A percentile compares a stretch with the other conserved stretches of the same genome.
Evolutionary conservation across 2,797 vertebrate species (phyloP).

Genomic region (Myotis vivesi): DNA sequence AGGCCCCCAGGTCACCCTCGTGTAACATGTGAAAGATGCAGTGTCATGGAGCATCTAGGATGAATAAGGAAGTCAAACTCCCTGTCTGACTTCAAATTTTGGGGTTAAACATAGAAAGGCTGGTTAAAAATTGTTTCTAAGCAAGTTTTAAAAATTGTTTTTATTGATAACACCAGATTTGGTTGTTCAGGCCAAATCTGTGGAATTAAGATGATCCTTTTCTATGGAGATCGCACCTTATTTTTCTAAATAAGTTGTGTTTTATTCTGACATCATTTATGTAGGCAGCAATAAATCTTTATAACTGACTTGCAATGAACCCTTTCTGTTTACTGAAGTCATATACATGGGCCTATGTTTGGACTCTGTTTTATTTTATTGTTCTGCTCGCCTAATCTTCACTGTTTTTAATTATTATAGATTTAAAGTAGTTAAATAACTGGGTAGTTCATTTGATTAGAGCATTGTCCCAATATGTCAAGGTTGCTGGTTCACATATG

Average conservation of each 20-base stretch:
- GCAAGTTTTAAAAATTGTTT: neutral
- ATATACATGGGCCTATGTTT: neutral
- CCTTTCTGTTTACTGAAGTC: neutral
- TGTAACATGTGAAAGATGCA: neutral
- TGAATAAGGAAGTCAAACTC: neutral
- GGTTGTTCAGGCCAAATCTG: neutral
- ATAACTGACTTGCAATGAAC: neutral
- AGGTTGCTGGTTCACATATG: neutral
- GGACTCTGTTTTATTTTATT: neutral
- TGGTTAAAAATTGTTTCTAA: neutral
- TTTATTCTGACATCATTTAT: neutral
- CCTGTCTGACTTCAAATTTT: neutral
- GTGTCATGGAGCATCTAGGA: neutral
- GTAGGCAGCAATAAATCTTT: neutral
- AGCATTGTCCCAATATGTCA: neutral
- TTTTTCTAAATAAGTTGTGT: constrained; percentile 29
- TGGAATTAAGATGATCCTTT: neutral
- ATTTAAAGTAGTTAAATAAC: neutral
- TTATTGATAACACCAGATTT: neutral
- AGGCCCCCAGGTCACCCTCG: neutral
- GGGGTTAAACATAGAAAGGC: neutral
- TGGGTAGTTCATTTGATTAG: neutral
- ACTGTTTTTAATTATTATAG: neutral
- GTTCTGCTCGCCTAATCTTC: neutral
- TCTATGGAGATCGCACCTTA: neutral